Evolutionary conservation across 1,140 invertebrate genomes (phyloP).

Genomic region (Phthorimaea operculella): DNA sequence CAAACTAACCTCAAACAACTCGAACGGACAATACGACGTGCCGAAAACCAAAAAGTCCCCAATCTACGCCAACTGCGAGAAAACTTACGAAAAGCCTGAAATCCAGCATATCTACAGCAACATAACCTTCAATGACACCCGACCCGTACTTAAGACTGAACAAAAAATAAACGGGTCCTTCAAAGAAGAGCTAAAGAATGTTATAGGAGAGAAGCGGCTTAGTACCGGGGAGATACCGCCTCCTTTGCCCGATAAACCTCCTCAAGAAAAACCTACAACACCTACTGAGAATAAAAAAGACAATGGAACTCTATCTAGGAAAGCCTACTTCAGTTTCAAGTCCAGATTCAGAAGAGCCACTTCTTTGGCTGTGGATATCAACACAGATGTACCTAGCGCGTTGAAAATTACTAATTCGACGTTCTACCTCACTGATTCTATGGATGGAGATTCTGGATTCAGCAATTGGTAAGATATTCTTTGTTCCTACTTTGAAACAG

Average conservation of each 20-base stretch:
- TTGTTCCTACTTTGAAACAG: neutral
- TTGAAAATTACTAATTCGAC: slow-evolving; percentile 70
- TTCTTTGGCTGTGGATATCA: slow-evolving; percentile 54
- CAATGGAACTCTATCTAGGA: slow-evolving; percentile 58
- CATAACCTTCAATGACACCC: slow-evolving; percentile 40
- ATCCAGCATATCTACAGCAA: slow-evolving; percentile 42
- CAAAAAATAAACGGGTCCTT: slow-evolving; percentile 40
- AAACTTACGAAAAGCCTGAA: slow-evolving; percentile 36
- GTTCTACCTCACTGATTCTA: slow-evolving; percentile 73
- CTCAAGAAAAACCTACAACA: slow-evolving; percentile 42
- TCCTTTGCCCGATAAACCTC: slow-evolving; percentile 38
- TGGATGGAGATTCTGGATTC: slow-evolving; percentile 70
- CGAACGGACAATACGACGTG: slow-evolving; percentile 37
- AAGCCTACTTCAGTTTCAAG: slow-evolving; percentile 66
- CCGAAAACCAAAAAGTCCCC: slow-evolving; percentile 44
- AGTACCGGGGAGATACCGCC: slow-evolving; percentile 43
- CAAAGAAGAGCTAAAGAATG: slow-evolving; percentile 47
- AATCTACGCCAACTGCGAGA: slow-evolving; percentile 50
- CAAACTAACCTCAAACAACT: slow-evolving; percentile 28
- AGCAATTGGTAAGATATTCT: slow-evolving; percentile 52
- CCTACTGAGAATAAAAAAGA: slow-evolving; percentile 45
- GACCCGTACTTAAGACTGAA: slow-evolving; percentile 37
- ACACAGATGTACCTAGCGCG: slow-evolving; percentile 48
- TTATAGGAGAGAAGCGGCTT: slow-evolving; percentile 38
- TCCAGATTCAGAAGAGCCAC: slow-evolving; percentile 66